Conservation (phyloP, 1,140 invertebrate genomes). For the Neodiprion pinetum region DNA sequence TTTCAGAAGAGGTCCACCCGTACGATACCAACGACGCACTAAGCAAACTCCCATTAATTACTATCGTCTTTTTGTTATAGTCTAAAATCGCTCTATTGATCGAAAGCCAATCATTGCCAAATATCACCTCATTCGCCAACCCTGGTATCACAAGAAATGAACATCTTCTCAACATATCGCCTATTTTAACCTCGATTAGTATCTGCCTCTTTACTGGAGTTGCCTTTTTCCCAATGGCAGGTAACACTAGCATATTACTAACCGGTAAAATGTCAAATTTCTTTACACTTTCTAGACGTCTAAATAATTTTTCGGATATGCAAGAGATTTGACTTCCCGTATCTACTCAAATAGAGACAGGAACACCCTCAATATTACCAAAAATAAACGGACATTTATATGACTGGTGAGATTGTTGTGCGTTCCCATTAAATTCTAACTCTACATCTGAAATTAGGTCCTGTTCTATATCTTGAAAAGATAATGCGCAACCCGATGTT, state of each 20-base stretch:
- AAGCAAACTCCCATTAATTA: conserved; percentile 1
- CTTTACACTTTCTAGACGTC: background rate
- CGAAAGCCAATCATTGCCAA: background rate
- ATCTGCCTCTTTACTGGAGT: no score
- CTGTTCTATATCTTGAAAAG: background rate
- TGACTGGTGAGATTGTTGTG: background rate
- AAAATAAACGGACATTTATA: conserved; percentile 4
- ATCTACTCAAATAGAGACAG: background rate
- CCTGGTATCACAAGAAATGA: background rate
- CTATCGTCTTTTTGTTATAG: background rate
- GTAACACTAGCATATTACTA: background rate
- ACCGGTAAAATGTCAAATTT: conserved; percentile 7
- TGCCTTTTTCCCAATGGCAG: no score
- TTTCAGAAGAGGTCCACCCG: conserved; percentile 6
- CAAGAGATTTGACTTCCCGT: background rate
- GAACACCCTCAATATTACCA: background rate
- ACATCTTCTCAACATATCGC: background rate
- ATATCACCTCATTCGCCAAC: background rate
- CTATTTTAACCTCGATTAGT: no score
- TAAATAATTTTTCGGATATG: background rate
- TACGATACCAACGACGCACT: background rate
- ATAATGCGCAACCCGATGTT: background rate
- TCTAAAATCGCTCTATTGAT: background rate
- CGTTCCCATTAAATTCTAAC: background rate
- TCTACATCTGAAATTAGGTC: conserved; percentile 4